Percentiles rank a stretch among this genome's conserved stretches.
Conservation (phyloP, 2,113 vertebrate species). For the Solea senegalensis region DNA sequence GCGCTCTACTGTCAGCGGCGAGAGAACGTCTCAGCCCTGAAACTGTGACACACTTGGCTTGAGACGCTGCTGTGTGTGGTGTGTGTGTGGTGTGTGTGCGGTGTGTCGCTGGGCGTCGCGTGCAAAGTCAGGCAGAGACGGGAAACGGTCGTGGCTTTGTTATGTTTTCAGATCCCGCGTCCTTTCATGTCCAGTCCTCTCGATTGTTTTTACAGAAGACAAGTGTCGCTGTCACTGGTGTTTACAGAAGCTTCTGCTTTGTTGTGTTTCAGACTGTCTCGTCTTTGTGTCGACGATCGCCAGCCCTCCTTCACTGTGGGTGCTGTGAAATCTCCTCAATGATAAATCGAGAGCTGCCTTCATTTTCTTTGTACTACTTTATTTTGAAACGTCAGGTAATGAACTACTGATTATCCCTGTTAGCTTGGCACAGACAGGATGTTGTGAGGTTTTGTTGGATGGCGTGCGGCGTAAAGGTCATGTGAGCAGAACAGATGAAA, state of each 20-base stretch:
- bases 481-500: too few species aligned
- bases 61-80: conserved; percentile 23
- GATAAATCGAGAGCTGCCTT: conserved; percentile 54
- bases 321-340: conserved; percentile 53
- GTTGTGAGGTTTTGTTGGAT: conserved; percentile 16
- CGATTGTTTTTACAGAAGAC: conserved; percentile 34
- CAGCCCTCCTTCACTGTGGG: conserved; percentile 33
- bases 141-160: conserved; percentile 19
- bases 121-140: conserved; percentile 20
- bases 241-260: conserved; percentile 70
- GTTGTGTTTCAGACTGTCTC: conserved; percentile 50
- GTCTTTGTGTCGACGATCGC: conserved; percentile 40
- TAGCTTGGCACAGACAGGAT: conserved; percentile 4
- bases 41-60: conserved; percentile 40
- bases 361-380: conserved; percentile 31
- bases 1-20: too few species aligned
- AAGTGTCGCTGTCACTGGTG: conserved; percentile 59
- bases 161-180: conserved; percentile 45
- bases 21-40: conserved; percentile 14
- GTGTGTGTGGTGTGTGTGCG: conserved; percentile 18
- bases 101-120: too few species aligned
- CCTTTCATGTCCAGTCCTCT: conserved; percentile 56
- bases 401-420: conserved; percentile 37
- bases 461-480: conserved; percentile 35
- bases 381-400: conserved; percentile 11